phyloP scores from a whole-genome alignment of 1,140 invertebrate species.

The Lycorma delicatula region DNA sequence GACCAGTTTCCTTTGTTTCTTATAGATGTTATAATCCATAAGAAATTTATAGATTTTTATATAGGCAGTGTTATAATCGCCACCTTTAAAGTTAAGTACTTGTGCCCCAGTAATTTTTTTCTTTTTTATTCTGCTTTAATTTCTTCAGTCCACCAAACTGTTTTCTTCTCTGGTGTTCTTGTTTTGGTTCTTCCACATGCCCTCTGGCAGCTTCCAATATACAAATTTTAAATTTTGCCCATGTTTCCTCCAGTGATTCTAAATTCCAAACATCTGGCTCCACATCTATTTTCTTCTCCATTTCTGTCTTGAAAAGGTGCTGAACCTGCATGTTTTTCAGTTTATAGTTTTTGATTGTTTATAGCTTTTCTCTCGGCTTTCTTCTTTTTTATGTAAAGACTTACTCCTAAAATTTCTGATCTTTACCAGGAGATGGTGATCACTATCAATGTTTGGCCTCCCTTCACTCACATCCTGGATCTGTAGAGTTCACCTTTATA shows the following conservation, averaged over 20 bases:
- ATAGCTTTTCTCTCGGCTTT: neutral
- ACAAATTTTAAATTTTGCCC: neutral
- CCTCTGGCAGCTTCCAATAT: neutral
- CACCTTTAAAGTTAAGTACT: neutral
- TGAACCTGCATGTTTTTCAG: neutral
- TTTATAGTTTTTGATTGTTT: neutral
- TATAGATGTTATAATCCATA: neutral
- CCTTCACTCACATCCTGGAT: neutral
- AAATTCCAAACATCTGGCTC: neutral
- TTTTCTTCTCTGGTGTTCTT: neutral
- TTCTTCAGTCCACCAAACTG: conserved; percentile 3
- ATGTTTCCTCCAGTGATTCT: neutral
- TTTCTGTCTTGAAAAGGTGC: neutral
- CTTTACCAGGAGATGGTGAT: neutral
- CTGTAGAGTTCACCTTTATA: neutral
- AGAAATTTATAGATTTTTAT: too few species aligned
- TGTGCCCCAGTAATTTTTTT: neutral
- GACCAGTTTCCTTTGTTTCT: neutral
- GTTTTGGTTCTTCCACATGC: neutral
- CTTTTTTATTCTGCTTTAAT: neutral
- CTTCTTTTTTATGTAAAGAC: neutral
- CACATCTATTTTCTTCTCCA: neutral
- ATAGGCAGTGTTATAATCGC: too few species aligned
- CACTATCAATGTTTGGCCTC: neutral
- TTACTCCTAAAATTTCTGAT: neutral